Percentiles rank a stretch among this genome's conserved stretches.
Evolutionary conservation across 2,797 vertebrate genomes (phyloP).

Genomic region (Clarias pachynema): DNA sequence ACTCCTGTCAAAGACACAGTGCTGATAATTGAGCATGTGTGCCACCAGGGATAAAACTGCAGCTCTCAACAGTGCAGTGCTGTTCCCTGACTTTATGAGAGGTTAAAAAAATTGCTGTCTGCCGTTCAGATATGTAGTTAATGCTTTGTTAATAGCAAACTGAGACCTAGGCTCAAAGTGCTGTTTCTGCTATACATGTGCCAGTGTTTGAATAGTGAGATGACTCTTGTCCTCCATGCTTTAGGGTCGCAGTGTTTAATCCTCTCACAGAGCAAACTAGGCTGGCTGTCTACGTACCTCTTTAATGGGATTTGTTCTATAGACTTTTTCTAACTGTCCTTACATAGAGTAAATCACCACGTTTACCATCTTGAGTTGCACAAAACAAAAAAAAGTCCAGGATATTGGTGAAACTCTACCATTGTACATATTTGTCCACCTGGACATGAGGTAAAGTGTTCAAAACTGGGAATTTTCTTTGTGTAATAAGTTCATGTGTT

Average conservation of each 20-base stretch:
- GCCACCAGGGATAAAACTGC: neutral
- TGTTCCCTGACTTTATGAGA: neutral
- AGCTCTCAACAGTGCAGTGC: neutral
- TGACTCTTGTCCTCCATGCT: slow-evolving; percentile 47
- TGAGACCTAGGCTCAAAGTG: neutral
- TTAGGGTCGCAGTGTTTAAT: slow-evolving; percentile 20
- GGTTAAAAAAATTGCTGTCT: neutral
- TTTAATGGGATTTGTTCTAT: slow-evolving; percentile 23
- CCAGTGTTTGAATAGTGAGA: slow-evolving; percentile 21
- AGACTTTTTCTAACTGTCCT: slow-evolving; percentile 8
- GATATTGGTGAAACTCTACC: neutral
- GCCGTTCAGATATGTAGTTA: neutral
- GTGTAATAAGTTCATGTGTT: slow-evolving; percentile 56
- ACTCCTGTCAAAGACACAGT: slow-evolving; percentile 28
- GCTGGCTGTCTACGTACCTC: neutral
- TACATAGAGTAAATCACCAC: slow-evolving; percentile 50
- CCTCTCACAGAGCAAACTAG: slow-evolving; percentile 13
- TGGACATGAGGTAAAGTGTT: neutral
- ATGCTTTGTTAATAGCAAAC: neutral
- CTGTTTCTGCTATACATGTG: slow-evolving; percentile 34
- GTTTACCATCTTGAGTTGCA: slow-evolving; percentile 23
- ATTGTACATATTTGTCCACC: neutral
- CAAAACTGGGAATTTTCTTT: neutral
- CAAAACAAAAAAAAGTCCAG: neutral
- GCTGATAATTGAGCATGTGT: slow-evolving; percentile 34